Base-by-base conservation (phyloP, 2,113 vertebrate species). In the Axis porcinus region DNA sequence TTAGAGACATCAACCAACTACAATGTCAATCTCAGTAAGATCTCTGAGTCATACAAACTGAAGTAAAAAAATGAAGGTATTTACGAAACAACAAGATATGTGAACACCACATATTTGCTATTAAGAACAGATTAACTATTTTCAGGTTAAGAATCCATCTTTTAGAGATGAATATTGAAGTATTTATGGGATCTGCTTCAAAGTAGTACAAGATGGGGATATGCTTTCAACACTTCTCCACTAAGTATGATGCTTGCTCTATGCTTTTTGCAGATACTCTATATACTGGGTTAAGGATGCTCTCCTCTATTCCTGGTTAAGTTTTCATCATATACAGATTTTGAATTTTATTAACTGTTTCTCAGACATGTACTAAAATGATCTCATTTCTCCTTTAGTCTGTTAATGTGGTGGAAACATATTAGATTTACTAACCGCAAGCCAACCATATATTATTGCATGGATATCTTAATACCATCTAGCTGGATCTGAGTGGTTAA, bases 131-230 rank as follows among this genome's bases (percentile, higher is more conserved):
- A 52, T 70, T 50, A 81, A 55, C n/a, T 79, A 45, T 27, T 55
- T 93, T 95, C 86, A 84, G 58, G 14, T 95, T 89, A 85, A 85
- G 64, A 95, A 74, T 52, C 40, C 40, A 89, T 87, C 67, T 64
- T 91, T 91, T 55, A 85, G 33, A 93, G n/a, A 97, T 70, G 23
- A 57, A 89, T 21, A 88, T 6, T 60, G 27, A 97, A 93, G 64
- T 28, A 95, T 76, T 82, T 86, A 55, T 64, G 36, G 33, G 13
- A 57, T 81, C 79, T 92, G n/a, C 62, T 84, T 93, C 74, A 93
- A 86, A 93, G 57, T 28, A 64, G 43, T 36, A 67, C 28, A 36
- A 89, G 52, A 54, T 3, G 19, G 25, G 1, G 23, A 93, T 82
- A 67, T 11, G 28, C 30, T 83, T 93, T 82, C n/a, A 64, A 57